phyloP scores from a whole-genome alignment of 2,888 invertebrate genomes.

The Timandra comae region DNA sequence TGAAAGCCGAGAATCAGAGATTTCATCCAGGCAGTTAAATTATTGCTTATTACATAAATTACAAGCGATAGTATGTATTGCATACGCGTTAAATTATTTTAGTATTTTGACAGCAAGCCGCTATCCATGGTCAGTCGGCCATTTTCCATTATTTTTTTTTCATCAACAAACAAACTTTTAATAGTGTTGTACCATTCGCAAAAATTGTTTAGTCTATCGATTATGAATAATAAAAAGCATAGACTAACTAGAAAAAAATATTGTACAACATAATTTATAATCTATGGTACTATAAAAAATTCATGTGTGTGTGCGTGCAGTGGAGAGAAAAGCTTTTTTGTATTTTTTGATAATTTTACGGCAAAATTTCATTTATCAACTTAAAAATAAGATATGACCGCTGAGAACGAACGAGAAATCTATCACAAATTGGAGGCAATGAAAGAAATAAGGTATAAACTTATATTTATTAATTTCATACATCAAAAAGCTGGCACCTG shows the following conservation, averaged over 20 bases:
- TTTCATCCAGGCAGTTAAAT: constrained; percentile 44
- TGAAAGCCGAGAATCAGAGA: constrained; percentile 30
- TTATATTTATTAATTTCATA: constrained; percentile 16
- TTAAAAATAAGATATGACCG: constrained; percentile 77
- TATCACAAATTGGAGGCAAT: constrained; percentile 95
- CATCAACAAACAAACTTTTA: constrained; percentile 7
- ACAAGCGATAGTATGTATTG: constrained; percentile 29
- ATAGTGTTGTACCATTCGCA: no score
- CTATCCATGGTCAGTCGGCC: constrained; percentile 66
- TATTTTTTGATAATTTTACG: constrained; percentile 32
- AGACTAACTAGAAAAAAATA: no score
- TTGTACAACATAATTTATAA: no score
- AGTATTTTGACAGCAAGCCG: constrained; percentile 76
- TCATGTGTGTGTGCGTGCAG: constrained; percentile 19
- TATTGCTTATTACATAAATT: constrained; percentile 30
- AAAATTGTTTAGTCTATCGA: no score
- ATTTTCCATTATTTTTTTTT: constrained; percentile 52
- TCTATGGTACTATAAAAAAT: no score
- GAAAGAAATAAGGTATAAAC: constrained; percentile 89
- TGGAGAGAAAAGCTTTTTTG: constrained; percentile 17
- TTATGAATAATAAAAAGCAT: no score
- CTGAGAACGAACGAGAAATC: constrained; percentile 88
- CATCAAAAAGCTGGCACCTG: constrained; percentile 68
- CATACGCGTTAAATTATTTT: constrained; percentile 50
- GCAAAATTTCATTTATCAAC: constrained; percentile 28